Base-by-base conservation (phyloP, 2,113 vertebrate species). In the Notothenia rossii region DNA sequence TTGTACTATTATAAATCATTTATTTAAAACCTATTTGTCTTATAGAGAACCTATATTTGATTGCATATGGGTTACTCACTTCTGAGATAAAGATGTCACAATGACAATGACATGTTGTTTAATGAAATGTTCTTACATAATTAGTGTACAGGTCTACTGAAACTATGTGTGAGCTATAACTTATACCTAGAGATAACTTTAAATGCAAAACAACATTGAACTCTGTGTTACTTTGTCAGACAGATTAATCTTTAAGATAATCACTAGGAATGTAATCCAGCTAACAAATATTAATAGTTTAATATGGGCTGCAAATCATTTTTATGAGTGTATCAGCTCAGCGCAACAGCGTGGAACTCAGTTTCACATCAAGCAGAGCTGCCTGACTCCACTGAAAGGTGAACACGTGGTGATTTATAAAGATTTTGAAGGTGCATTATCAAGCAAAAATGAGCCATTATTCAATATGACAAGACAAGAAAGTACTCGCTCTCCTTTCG, bases 401-500 rank as follows among this genome's bases (percentile, higher is more conserved):
- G 75, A 56, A 20, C 73, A 67, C 25, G 12, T 53, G 0, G 81
- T 79, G 77, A 86, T 88, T 90, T 82, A 73, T 84, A 81, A 84
- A 86, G 76, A 85, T 73, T 86, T 67, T 29, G 69, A 61, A 75
- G 79, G 54, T 6, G 12, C 73, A 73, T 86, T 81, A 77, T 74
- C 76, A 72, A 79, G 82, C 62, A 71, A 70, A 85, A 85, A 89
- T 74, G 72, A 87, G 60, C 25, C 77, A 82, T 89, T 86, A 62
- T 83, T 92, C 86, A 89, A 65, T 55, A 29, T 91, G 88, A 85
- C 84, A 89, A 68, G 77, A 89, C 84, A 87, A 66, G 83, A 86
- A 54, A 80, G 60, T 55, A 45, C 79, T 75, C 65, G 40, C 29
- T 59, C 62, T 66, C 43, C 66, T 48, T 73, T 67, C 10, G 1